Conservation (phyloP, 2,797 vertebrate genomes). For the Heteromormyrus szaboi region DNA sequence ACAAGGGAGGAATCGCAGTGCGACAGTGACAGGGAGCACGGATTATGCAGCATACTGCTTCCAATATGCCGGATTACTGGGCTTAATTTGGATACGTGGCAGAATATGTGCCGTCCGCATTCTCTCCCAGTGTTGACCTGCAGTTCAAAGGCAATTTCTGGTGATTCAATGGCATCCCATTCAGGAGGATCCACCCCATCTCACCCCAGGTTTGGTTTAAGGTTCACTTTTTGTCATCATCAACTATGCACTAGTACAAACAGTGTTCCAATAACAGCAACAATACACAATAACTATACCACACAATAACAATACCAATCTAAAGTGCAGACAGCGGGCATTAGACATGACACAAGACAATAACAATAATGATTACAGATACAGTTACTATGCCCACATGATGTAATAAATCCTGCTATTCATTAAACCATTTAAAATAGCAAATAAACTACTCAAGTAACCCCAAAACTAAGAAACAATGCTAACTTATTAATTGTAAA, state of each 20-base stretch:
- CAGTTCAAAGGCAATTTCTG: not conserved
- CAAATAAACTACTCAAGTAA: not conserved
- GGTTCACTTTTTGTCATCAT: not conserved
- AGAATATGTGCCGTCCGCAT: not conserved
- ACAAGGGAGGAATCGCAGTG: not conserved
- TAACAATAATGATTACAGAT: not conserved
- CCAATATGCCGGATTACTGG: not conserved
- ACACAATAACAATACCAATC: not conserved
- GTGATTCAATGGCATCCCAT: not conserved
- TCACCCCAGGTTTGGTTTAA: not conserved
- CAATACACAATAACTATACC: not conserved
- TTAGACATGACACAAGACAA: not conserved
- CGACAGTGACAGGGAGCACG: not conserved
- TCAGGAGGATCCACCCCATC: not conserved
- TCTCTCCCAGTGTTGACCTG: not conserved
- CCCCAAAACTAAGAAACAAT: not conserved
- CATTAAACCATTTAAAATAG: not conserved
- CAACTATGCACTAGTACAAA: not conserved
- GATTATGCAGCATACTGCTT: not conserved
- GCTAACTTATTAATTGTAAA: not conserved
- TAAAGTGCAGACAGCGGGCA: not conserved
- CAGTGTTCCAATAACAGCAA: not conserved
- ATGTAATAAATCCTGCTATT: not conserved
- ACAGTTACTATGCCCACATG: not conserved
- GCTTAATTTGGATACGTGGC: not conserved